phyloP scores from a whole-genome alignment of 2,888 invertebrate genomes.

The Hypercompe scribonia region DNA sequence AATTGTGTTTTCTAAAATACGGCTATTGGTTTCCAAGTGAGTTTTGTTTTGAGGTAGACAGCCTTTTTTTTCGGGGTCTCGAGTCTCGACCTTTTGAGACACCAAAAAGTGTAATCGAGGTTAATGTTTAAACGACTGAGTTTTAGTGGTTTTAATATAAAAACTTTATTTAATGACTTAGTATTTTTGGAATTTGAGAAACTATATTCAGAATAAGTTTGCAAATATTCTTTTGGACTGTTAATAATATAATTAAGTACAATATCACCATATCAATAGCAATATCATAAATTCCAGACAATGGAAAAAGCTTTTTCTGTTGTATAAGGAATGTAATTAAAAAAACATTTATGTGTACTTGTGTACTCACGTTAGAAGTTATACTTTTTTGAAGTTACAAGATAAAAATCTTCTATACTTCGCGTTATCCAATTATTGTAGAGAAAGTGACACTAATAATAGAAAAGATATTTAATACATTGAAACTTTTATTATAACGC shows the following conservation, averaged over 20 bases:
- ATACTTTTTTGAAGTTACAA: no score
- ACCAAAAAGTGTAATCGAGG: neutral
- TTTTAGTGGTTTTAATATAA: neutral
- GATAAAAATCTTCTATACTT: no score
- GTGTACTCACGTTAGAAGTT: no score
- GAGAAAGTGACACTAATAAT: no score
- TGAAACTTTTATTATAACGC: no score
- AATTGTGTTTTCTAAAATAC: constrained; percentile 24
- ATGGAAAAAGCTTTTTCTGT: no score
- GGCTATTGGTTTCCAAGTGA: constrained; percentile 10
- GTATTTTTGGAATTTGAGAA: neutral
- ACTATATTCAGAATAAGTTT: neutral
- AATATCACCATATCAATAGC: neutral
- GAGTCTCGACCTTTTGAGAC: neutral
- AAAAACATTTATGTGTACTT: no score
- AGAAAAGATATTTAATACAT: no score
- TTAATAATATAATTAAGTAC: neutral
- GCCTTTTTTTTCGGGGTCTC: constrained; percentile 2
- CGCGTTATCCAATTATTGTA: no score
- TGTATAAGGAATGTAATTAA: no score
- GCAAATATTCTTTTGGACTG: no score
- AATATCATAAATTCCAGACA: no score
- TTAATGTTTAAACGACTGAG: neutral
- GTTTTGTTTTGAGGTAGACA: constrained; percentile 7
- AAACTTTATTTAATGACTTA: neutral